Evolutionary conservation across 2,797 vertebrate species (phyloP).

Genomic region (Enteromius anoplus): DNA sequence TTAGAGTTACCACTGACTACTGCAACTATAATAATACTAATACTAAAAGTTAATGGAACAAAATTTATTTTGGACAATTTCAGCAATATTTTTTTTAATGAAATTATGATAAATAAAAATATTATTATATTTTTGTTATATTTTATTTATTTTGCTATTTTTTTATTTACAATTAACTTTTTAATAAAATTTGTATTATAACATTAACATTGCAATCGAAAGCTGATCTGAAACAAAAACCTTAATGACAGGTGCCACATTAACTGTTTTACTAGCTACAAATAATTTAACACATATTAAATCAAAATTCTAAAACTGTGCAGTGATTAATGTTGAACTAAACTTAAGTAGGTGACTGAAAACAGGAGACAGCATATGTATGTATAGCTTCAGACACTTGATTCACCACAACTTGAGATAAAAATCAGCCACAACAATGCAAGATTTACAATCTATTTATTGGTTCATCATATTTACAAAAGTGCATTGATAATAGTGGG

Average conservation of each 20-base stretch:
- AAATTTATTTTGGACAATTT: not conserved
- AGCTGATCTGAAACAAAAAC: not conserved
- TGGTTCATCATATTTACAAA: constrained; percentile 66
- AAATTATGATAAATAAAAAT: not conserved
- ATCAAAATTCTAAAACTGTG: not conserved
- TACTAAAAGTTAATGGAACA: not conserved
- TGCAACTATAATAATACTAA: not conserved
- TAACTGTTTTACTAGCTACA: not conserved
- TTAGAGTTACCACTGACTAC: not conserved
- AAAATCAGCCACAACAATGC: constrained; percentile 25
- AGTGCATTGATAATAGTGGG: constrained; percentile 75
- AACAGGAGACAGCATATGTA: not conserved
- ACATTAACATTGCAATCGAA: not conserved
- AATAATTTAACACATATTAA: not conserved
- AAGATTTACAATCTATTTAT: constrained; percentile 61
- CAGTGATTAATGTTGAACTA: not conserved
- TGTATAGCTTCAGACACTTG: not conserved
- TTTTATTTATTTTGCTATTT: too few relatives aligned
- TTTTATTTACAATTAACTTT: not conserved
- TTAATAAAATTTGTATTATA: not conserved
- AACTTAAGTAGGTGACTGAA: not conserved
- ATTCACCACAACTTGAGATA: constrained; percentile 54
- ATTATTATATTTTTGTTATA: not conserved
- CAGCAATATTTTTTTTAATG: not conserved
- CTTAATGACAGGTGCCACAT: not conserved